Evolutionary conservation across 2,888 invertebrate species (phyloP).

Genomic region (Mythimna loreyi): DNA sequence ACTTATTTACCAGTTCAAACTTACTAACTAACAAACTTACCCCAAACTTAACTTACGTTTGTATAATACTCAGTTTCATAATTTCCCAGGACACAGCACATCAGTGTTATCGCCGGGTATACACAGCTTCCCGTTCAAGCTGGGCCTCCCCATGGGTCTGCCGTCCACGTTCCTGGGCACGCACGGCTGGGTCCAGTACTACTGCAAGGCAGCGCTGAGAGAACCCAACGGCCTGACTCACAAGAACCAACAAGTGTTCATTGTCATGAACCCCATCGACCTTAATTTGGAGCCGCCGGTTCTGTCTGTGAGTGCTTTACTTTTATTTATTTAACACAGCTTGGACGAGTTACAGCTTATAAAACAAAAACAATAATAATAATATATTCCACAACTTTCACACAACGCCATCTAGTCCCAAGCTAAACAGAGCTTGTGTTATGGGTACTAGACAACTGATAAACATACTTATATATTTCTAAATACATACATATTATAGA

Average conservation of each 20-base stretch:
- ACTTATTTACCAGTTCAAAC: too few species aligned
- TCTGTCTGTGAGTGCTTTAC: slow-evolving; percentile 93
- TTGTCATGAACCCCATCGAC: slow-evolving; percentile 98
- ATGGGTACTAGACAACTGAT: too few species aligned
- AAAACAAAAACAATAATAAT: too few species aligned
- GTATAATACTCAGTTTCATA: slow-evolving; percentile 8
- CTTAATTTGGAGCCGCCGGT: slow-evolving; percentile 97
- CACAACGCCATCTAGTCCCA: too few species aligned
- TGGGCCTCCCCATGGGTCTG: slow-evolving; percentile 96
- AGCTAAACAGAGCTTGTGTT: too few species aligned
- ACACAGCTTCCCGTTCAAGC: slow-evolving; percentile 98
- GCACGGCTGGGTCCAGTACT: slow-evolving; percentile 98
- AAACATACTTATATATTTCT: too few species aligned
- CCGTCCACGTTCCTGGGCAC: slow-evolving; percentile 98
- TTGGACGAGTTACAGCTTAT: too few species aligned
- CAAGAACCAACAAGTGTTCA: slow-evolving; percentile 99
- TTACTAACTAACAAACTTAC: too few species aligned
- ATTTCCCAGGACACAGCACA: slow-evolving; percentile 93
- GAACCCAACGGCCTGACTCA: slow-evolving; percentile 97
- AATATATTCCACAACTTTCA: too few species aligned
- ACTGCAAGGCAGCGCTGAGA: slow-evolving; percentile 96
- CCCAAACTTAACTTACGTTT: too few species aligned
- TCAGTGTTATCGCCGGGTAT: slow-evolving; percentile 97
- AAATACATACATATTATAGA: too few species aligned
- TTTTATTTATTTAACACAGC: too few species aligned